Conservation (phyloP, 2,888 invertebrate species). For the Lasioglossum lativentre region DNA sequence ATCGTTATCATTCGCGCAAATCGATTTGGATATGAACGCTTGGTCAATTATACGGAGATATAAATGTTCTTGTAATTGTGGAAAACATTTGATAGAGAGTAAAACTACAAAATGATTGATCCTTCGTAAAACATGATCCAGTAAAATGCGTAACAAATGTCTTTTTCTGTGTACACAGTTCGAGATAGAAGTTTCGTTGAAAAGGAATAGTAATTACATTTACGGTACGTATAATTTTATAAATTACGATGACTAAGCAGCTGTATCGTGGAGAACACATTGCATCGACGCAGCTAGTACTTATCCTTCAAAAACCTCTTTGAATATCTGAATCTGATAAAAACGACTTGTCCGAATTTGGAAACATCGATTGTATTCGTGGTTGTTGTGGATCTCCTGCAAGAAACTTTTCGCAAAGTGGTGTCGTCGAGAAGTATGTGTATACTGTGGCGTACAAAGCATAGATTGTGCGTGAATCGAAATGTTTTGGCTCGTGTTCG, state of each 20-base stretch:
- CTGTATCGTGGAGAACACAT: no score
- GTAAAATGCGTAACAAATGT: constrained; percentile 17
- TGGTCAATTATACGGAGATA: background rate
- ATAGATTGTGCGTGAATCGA: constrained; percentile 75
- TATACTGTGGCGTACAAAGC: constrained; percentile 63
- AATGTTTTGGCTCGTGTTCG: constrained; percentile 55
- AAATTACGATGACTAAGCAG: background rate
- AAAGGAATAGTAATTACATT: background rate
- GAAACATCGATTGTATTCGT: background rate
- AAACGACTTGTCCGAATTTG: no score
- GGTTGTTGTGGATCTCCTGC: background rate
- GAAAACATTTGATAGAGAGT: background rate
- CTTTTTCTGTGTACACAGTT: constrained; percentile 4
- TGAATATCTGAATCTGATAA: no score
- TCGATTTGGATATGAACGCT: background rate
- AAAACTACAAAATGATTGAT: background rate
- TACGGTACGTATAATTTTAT: background rate
- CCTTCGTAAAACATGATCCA: background rate
- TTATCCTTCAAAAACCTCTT: no score
- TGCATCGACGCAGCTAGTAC: no score
- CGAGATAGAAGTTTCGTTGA: background rate
- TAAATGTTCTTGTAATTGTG: background rate
- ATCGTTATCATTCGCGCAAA: background rate
- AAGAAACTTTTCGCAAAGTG: background rate
- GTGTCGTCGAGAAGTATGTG: constrained; percentile 4